These are phyloP conservation scores for Clistopyga incitator DNA, from an alignment of 2,888 invertebrate species.

Conservation along the genomic window DNA sequence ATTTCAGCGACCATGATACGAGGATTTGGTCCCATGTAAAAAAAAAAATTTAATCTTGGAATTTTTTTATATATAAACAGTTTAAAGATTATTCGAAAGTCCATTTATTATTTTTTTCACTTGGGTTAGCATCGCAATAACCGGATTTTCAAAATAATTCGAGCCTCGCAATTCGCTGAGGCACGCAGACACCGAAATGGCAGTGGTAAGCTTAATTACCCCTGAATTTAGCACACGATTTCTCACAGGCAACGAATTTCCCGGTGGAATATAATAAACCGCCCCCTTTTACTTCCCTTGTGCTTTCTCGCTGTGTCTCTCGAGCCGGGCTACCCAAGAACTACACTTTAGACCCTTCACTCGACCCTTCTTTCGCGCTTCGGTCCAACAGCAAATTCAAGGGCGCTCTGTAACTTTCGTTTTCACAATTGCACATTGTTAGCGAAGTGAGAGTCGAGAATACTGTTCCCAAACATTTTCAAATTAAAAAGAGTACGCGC, in stretches of 20 bases:
- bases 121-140: neutral
- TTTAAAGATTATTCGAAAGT: too few species aligned
- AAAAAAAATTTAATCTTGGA: too few species aligned
- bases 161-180: conserved; percentile 29
- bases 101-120: neutral
- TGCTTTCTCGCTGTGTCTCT: conserved; percentile 33
- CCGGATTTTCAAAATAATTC: conserved; percentile 27
- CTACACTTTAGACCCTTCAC: conserved; percentile 47
- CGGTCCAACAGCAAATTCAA: conserved; percentile 66
- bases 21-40: too few species aligned
- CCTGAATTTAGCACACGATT: conserved; percentile 65
- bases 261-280: conserved; percentile 70
- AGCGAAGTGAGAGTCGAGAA: conserved; percentile 62
- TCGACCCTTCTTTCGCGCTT: conserved; percentile 45
- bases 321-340: conserved; percentile 25
- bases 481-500: neutral
- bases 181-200: conserved; percentile 27
- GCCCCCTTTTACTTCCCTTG: conserved; percentile 51
- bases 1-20: neutral
- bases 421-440: conserved; percentile 73
- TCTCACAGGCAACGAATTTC: conserved; percentile 65
- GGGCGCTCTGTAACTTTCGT: conserved; percentile 71
- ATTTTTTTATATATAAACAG: too few species aligned
- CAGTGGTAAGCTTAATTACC: conserved; percentile 65
- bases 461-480: conserved; percentile 28